Base-by-base conservation (phyloP, 2,113 vertebrate genomes). In the Chionodraco myersi region DNA sequence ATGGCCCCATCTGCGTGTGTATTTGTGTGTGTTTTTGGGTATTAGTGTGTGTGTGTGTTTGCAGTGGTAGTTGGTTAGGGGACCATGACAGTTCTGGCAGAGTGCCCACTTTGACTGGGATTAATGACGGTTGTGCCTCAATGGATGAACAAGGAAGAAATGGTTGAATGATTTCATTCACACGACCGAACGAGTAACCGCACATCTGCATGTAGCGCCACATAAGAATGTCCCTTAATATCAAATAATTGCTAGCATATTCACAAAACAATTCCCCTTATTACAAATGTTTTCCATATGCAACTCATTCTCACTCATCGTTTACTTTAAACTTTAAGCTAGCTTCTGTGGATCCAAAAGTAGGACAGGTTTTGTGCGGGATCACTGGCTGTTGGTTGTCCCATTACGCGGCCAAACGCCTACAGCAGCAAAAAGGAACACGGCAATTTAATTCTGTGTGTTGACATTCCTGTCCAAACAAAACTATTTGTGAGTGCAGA, bases 381-480 rank as follows among this genome's bases (percentile, higher is more conserved):
- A 89, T 89, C 81, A 78, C 80, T 75, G 80, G 45, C 79, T 90
- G 85, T 81, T 89, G 77, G 67, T 68, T 82, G 83, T 83, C 79
- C 88, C 80, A 87, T 89, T 88, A 92, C 70, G 86, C 6, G 86
- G 88, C 89, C 91, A 91, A 89, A 91, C 91, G 68, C 90, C 92
- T 90, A 90, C 93, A 88, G 83, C 82, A 80, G 91, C 81, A 71
- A 77, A 78, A 87, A 67, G 73, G 26, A 88, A 85, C 65, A 56
- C 65, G 15, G 89, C 90, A 88, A 89, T 93, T 93, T 92, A 91
- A 89, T 86, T 89, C 86, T 53, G 72, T 41, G 21, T 48, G 47
- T 64, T 92, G 91, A 91, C 91, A 86, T 91, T 86, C 86, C 86
- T 87, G 88, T 90, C 90, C 91, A 91, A 89, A 92, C 82, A 87